Conservation (phyloP, 2,888 invertebrate species). For the Agelastica alni region DNA sequence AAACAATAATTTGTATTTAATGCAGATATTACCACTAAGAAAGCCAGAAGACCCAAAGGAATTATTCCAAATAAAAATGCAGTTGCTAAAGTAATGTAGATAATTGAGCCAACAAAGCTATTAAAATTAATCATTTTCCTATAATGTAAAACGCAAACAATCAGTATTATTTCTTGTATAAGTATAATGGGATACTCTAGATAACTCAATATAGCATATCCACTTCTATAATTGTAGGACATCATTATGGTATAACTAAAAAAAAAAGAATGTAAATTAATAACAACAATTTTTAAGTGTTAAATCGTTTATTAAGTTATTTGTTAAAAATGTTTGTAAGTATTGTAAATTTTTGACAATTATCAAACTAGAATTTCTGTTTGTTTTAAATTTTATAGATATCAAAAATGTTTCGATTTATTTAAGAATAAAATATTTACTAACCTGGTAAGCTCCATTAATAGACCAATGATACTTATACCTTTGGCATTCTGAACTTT, state of each 20-base stretch:
- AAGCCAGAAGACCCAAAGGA: constrained; percentile 61
- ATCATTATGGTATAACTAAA: constrained; percentile 80
- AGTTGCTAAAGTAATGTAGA: constrained; percentile 57
- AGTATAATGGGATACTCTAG: constrained; percentile 84
- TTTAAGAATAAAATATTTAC: no score
- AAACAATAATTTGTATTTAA: no score
- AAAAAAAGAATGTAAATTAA: constrained; percentile 39
- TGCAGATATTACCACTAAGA: constrained; percentile 72
- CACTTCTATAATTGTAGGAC: constrained; percentile 77
- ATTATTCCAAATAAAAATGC: constrained; percentile 57
- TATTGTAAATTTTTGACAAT: no score
- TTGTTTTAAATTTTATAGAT: no score
- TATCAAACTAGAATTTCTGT: no score
- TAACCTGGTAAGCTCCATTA: constrained; percentile 75
- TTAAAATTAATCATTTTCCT: constrained; percentile 61
- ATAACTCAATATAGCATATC: constrained; percentile 75
- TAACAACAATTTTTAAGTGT: background rate
- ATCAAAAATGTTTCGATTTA: no score
- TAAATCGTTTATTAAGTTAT: background rate
- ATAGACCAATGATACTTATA: constrained; percentile 66
- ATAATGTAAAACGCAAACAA: constrained; percentile 73
- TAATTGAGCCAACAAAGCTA: constrained; percentile 51
- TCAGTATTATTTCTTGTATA: constrained; percentile 73
- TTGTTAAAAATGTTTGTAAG: no score
- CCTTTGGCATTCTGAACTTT: constrained; percentile 71